Base-by-base conservation (phyloP, 1,140 invertebrate genomes). In the Meloidogyne exigua region DNA sequence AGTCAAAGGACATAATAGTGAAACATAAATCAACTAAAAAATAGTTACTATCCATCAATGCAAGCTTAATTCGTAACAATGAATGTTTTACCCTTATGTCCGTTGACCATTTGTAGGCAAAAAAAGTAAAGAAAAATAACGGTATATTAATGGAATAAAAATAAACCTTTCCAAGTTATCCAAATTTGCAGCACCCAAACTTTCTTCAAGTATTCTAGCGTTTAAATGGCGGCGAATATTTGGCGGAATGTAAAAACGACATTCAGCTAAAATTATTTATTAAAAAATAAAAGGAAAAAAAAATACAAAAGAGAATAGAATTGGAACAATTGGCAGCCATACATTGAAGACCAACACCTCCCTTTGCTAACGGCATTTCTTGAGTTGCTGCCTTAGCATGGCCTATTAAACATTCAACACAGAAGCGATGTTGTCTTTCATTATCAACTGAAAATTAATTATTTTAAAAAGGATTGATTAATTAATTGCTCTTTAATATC, bases 301-400 rank as follows among this genome's bases (percentile, higher is more conserved):
- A 3, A 32, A 25, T n/a, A 80, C 79, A 76, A 62, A 75, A 81
- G 18, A 81, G 57, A 44, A 80, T 80, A n/a, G 79, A 26, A 75
- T 80, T 82, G 23, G 25, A 7, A 36, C 79, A 80, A 23, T 70
- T 70, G 10, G 28, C 11, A 1, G 49, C 73, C 78, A 80, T 80
- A 39, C 79, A 80, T 23, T 63, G 79, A n/a, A 80, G 65, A 15
- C 79, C 79, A 15, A 81, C 71, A 18, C 70, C 71, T 13, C 73
- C 79, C 23, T 80, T 72, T n/a, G 79, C 79, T 28, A 80, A 49
- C 9, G 79, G 79, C 79, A 80, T 80, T 23, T 80, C 79, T 21
- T 70, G 39, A 0, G 78, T 80, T 18, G 79, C 79, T 4, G 79
- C 79, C 25, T 70, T 32, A 21, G 79, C 80, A 5, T 74, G 70